Conservation (phyloP, 2,888 invertebrate genomes). For the Cataglyphis cursor region DNA sequence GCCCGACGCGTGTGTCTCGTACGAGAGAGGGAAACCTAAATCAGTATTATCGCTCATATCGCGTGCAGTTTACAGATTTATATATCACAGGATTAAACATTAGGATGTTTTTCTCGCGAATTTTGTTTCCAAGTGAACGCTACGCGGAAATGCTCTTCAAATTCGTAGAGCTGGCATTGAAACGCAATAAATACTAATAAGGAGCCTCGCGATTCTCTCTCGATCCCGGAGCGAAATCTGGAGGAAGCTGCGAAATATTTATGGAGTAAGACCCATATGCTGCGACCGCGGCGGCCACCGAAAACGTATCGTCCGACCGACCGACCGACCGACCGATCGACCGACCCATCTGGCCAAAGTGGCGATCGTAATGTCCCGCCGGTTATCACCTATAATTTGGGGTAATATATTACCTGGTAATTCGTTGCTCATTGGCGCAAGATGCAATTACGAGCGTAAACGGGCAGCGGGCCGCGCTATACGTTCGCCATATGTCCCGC, state of each 20-base stretch:
- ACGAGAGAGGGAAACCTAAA: not conserved
- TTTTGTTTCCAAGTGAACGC: not conserved
- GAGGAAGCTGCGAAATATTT: constrained; percentile 78
- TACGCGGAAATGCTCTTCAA: not conserved
- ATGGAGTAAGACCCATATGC: constrained; percentile 82
- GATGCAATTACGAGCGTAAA: constrained; percentile 84
- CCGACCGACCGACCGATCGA: constrained; percentile 55
- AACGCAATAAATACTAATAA: constrained; percentile 35
- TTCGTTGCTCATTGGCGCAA: constrained; percentile 84
- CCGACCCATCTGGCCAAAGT: constrained; percentile 84
- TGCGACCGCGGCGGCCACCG: constrained; percentile 74
- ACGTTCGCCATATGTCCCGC: constrained; percentile 81
- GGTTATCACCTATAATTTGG: constrained; percentile 86
- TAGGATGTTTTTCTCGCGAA: not conserved
- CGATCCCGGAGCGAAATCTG: constrained; percentile 44
- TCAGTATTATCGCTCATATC: not conserved
- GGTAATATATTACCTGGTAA: constrained; percentile 86
- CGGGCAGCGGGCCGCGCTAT: constrained; percentile 69
- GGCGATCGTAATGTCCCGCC: constrained; percentile 84
- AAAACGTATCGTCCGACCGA: constrained; percentile 74
- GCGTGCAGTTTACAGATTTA: not conserved
- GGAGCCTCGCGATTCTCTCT: not conserved
- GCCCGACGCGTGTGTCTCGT: not conserved
- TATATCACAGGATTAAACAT: not conserved
- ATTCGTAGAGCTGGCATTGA: not conserved